phyloP scores from a whole-genome alignment of 2,797 vertebrate genomes.

The Poecilia velifera region DNA sequence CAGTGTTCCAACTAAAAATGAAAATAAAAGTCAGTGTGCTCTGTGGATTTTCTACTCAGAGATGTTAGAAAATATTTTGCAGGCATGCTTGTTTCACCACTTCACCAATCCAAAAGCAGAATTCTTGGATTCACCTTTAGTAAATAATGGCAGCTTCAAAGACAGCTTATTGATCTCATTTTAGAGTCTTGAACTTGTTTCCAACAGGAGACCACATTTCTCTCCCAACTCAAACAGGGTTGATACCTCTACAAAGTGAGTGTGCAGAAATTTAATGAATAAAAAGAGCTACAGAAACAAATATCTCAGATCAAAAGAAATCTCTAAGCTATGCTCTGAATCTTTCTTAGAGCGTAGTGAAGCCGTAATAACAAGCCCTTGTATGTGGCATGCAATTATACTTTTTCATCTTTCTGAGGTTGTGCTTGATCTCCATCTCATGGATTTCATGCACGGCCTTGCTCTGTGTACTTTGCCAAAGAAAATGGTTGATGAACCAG shows the following conservation, averaged over 20 bases:
- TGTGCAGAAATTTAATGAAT: neutral
- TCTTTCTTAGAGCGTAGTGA: constrained; percentile 23
- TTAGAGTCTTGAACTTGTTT: neutral
- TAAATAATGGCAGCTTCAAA: neutral
- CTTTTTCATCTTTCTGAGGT: constrained; percentile 28
- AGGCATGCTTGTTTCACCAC: neutral
- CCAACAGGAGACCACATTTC: neutral
- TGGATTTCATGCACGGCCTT: constrained; percentile 32
- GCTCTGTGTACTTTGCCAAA: constrained; percentile 15
- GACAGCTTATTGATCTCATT: neutral
- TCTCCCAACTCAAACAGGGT: neutral
- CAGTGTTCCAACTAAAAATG: neutral
- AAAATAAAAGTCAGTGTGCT: neutral
- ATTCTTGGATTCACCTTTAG: neutral
- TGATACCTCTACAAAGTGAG: neutral
- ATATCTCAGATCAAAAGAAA: constrained; percentile 44
- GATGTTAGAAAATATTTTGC: neutral
- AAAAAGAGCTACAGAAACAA: neutral
- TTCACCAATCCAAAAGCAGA: neutral
- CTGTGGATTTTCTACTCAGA: neutral
- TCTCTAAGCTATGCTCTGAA: constrained; percentile 15
- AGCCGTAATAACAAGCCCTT: constrained; percentile 65
- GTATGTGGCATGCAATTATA: constrained; percentile 56
- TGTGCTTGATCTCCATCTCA: constrained; percentile 54
- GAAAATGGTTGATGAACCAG: constrained; percentile 42